Evolutionary conservation across 2,113 vertebrate genomes (phyloP), one percentile per base, ranked within the genome.

Genomic region (Motacilla alba): DNA sequence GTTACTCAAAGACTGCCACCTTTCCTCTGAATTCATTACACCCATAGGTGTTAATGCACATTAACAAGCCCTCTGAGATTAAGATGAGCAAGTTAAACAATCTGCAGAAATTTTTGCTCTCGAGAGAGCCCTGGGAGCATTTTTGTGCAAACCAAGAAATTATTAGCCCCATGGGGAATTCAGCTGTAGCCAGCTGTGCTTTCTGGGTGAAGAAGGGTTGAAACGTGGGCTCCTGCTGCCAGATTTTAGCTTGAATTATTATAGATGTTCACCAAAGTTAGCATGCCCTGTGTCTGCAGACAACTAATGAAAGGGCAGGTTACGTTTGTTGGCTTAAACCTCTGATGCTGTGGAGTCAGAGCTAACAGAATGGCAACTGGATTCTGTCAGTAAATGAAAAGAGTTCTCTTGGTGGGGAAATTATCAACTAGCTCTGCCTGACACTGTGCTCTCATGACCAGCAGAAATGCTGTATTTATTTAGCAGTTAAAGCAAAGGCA

Each of bases 21-120:
- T 69, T 95, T 75, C 41, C 63, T 93, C 74, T 64, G 78, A 89
- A 75, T 93, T 49, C 91, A 55, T 94, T 69, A 78, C 67, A 89
- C 77, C 60, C 67, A 2, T 39, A 70, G 78, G 31, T n/a, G 33
- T 80, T 72, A 75, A 83, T 79, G 75, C 16, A 73, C 79, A 52
- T 87, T 95, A 95, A 72, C 28, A 56, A 80, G 13, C 43, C 83
- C 41, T n/a, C 27, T 85, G 47, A 53, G 50, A 78, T 33, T 37
- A 83, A 93, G 68, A 60, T 46, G 33, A 95, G 60, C 22, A 20
- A 94, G 70, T 70, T 67, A 87, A 95, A 91, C 8, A 21, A 50
- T 76, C 50, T 82, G 56, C 15, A 91, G 83, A 82, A 67, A 33
- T 75, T 82, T 78, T 53, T 90, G 11, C 53, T 78, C 74, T 89